phyloP scores from a whole-genome alignment of 2,113 vertebrate species.

The Ochotona princeps region DNA sequence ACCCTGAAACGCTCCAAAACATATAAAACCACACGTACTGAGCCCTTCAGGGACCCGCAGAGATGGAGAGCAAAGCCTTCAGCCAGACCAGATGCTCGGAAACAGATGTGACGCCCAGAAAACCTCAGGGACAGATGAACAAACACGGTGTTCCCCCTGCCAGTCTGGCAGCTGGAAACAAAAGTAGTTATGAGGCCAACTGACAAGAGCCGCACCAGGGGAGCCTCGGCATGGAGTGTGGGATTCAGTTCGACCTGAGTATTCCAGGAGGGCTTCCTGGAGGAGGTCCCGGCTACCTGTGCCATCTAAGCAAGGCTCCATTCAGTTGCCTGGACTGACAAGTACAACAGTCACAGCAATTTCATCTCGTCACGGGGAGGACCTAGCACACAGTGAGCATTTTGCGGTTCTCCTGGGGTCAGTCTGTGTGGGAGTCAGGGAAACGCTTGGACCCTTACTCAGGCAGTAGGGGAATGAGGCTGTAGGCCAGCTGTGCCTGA shows the following conservation, averaged over 20 bases:
- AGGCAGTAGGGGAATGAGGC: neutral
- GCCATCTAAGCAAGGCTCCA: neutral
- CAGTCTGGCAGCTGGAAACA: slow-evolving; percentile 9
- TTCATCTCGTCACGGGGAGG: fast-evolving
- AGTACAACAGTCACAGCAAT: too few relatives aligned
- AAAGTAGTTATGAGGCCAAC: slow-evolving; percentile 29
- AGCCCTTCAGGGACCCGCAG: slow-evolving; percentile 5
- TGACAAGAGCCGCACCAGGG: slow-evolving; percentile 49
- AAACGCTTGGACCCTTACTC: neutral
- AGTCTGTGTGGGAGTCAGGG: neutral
- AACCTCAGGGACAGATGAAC: slow-evolving; percentile 14
- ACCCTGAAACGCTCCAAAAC: neutral
- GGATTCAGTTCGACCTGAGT: neutral
- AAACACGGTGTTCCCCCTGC: slow-evolving; percentile 25
- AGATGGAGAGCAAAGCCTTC: slow-evolving; percentile 26
- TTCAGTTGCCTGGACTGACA: neutral
- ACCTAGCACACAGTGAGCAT: neutral
- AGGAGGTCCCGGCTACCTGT: neutral
- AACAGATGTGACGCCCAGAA: slow-evolving; percentile 27
- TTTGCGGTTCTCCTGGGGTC: neutral
- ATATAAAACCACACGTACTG: slow-evolving; percentile 61
- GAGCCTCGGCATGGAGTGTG: neutral
- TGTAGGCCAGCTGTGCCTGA: neutral
- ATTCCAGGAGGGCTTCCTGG: slow-evolving; percentile 52
- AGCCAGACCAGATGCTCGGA: slow-evolving; percentile 16